phyloP scores from a whole-genome alignment of 2,888 invertebrate genomes.

The Troides aeacus region DNA sequence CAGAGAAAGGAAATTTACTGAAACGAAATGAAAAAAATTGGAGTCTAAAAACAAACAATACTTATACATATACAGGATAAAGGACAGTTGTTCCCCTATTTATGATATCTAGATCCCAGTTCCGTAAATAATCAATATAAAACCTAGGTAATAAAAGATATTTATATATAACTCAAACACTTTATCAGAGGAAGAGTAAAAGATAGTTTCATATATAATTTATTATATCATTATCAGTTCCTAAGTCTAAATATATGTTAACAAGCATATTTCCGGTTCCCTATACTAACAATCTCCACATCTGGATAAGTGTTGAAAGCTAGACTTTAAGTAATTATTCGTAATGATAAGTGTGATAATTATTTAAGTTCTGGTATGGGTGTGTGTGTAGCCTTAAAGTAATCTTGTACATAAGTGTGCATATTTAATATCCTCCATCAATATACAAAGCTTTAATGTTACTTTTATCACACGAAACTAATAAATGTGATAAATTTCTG shows the following conservation, averaged over 20 bases:
- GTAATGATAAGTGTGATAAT: conserved; percentile 46
- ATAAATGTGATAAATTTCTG: conserved; percentile 64
- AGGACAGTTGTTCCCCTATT: neutral
- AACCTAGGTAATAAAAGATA: conserved; percentile 14
- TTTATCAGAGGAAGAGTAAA: conserved; percentile 24
- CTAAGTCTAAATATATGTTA: conserved; percentile 43
- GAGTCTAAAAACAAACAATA: neutral
- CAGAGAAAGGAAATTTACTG: no score
- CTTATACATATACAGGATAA: neutral
- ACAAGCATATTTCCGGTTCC: conserved; percentile 33
- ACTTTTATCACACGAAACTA: conserved; percentile 54
- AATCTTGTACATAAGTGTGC: conserved; percentile 48
- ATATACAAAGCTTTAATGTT: conserved; percentile 65
- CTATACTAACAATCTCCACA: conserved; percentile 31
- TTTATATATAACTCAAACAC: conserved; percentile 23
- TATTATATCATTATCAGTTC: conserved; percentile 61
- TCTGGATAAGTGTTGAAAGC: conserved; percentile 28
- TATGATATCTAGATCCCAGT: conserved; percentile 17
- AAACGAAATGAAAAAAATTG: neutral
- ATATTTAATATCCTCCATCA: conserved; percentile 43
- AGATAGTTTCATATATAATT: conserved; percentile 51
- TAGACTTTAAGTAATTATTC: conserved; percentile 26
- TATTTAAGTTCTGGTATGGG: conserved; percentile 45
- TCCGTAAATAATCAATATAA: conserved; percentile 3
- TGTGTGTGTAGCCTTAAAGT: conserved; percentile 40